These are phyloP conservation scores for Cyprinodon tularosa DNA, from an alignment of 2,113 vertebrate genomes.

Conservation along the genomic window DNA sequence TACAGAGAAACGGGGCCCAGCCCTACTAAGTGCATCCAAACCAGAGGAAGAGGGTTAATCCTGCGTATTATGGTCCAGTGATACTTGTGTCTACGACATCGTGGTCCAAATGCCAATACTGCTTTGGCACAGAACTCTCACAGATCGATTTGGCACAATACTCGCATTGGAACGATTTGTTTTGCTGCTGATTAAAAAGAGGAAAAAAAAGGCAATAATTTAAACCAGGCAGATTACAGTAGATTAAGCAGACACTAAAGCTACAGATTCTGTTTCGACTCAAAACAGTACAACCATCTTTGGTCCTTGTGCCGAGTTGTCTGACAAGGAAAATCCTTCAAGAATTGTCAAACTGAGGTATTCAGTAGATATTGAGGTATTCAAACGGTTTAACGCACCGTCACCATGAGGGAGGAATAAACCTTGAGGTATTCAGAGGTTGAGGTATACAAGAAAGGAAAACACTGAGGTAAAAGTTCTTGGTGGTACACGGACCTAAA, in stretches of 20 bases:
- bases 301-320: slow-evolving; percentile 67
- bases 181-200: slow-evolving; percentile 44
- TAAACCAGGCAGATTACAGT: slow-evolving; percentile 52
- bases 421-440: slow-evolving; percentile 66
- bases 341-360: slow-evolving; percentile 62
- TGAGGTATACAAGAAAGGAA: slow-evolving; percentile 50
- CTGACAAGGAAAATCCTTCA: slow-evolving; percentile 53
- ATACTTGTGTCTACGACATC: slow-evolving; percentile 41
- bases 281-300: slow-evolving; percentile 66
- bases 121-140: slow-evolving; percentile 74
- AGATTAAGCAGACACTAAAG: slow-evolving; percentile 33
- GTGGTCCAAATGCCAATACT: slow-evolving; percentile 55
- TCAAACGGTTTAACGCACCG: slow-evolving; percentile 56
- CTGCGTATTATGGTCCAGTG: slow-evolving; percentile 60
- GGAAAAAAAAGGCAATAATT: slow-evolving; percentile 49
- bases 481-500: slow-evolving; percentile 31
- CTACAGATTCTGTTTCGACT: slow-evolving; percentile 23
- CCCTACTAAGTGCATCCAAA: slow-evolving; percentile 70
- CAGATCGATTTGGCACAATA: slow-evolving; percentile 74
- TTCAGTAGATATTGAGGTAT: slow-evolving; percentile 63
- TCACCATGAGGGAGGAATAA: slow-evolving; percentile 42
- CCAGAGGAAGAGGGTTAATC: slow-evolving; percentile 56
- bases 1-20: slow-evolving; percentile 58
- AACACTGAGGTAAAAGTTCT: slow-evolving; percentile 37
- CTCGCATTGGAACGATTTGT: slow-evolving; percentile 62